These are phyloP conservation scores for Daktulosphaira vitifoliae DNA, from an alignment of 1,140 invertebrate genomes.

Conservation along the genomic window DNA sequence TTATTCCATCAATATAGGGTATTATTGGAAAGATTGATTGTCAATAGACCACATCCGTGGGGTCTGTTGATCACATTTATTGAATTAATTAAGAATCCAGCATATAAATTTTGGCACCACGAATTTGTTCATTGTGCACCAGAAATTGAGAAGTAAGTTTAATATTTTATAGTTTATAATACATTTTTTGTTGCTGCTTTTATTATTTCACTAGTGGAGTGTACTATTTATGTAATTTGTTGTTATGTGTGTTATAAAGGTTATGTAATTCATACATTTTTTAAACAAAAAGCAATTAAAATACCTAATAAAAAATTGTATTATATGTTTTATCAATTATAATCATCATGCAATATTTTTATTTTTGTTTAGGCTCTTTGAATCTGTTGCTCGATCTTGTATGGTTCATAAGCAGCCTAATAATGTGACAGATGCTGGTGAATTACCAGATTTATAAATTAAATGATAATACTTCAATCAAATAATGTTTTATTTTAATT, in stretches of 20 bases:
- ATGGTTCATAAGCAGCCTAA: slow-evolving; percentile 54
- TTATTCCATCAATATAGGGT: slow-evolving; percentile 54
- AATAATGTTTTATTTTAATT: not conserved
- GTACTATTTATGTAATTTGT: not conserved
- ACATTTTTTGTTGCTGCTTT: too few relatives aligned
- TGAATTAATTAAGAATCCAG: slow-evolving; percentile 96
- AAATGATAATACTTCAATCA: not conserved
- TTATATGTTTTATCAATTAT: too few relatives aligned
- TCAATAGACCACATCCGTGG: slow-evolving; percentile 98
- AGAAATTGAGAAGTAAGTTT: slow-evolving; percentile 90
- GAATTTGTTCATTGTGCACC: slow-evolving; percentile 98
- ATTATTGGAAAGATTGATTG: slow-evolving; percentile 90
- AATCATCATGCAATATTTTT: too few relatives aligned
- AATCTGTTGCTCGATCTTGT: slow-evolving; percentile 87
- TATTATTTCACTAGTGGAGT: too few relatives aligned
- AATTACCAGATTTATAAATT: slow-evolving; percentile 22
- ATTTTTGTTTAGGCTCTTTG: slow-evolving; percentile 69
- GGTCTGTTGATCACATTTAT: slow-evolving; percentile 97
- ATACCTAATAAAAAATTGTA: too few relatives aligned
- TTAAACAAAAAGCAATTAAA: too few relatives aligned
- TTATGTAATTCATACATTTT: too few relatives aligned
- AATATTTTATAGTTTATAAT: too few relatives aligned
- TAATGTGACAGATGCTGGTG: not conserved
- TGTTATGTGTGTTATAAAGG: not conserved
- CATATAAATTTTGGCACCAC: slow-evolving; percentile 98